phyloP scores from a whole-genome alignment of 2,797 vertebrate species.

The Sebastes alutus region DNA sequence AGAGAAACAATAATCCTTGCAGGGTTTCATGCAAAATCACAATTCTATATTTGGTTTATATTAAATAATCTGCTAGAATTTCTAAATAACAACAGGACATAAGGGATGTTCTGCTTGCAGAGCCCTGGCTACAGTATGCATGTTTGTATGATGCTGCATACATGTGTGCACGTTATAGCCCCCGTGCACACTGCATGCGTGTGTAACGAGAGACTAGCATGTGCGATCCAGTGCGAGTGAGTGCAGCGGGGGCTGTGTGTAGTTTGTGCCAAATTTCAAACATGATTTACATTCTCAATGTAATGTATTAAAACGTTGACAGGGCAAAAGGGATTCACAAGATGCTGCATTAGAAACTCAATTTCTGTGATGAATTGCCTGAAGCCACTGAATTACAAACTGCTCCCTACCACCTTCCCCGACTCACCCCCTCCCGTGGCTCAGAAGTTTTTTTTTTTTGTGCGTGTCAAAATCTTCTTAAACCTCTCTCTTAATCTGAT shows the following conservation, averaged over 20 bases:
- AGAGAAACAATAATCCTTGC: background rate
- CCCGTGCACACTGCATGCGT: constrained; percentile 12
- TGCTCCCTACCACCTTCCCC: constrained; percentile 84
- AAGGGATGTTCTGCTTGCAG: constrained; percentile 77
- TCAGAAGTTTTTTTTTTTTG: constrained; percentile 88
- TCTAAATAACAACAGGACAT: constrained; percentile 82
- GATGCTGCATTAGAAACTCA: constrained; percentile 99
- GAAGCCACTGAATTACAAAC: constrained; percentile 99
- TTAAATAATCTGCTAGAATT: constrained; percentile 46
- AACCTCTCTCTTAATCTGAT: constrained; percentile 99
- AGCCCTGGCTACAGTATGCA: constrained; percentile 3
- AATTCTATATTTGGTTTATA: background rate
- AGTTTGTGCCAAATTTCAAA: constrained; percentile 87
- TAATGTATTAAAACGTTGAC: constrained; percentile 99
- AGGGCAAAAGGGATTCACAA: constrained; percentile 99
- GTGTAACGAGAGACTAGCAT: constrained; percentile 38
- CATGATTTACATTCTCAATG: constrained; percentile 99
- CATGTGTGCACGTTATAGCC: background rate
- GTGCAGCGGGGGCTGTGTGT: constrained; percentile 65
- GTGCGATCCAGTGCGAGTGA: constrained; percentile 40
- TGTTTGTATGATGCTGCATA: constrained; percentile 10
- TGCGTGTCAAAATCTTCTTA: constrained; percentile 97
- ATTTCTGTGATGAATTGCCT: constrained; percentile 99
- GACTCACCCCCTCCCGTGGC: constrained; percentile 86
- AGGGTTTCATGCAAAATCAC: background rate